Base-by-base conservation (phyloP, 1,140 invertebrate species). In the Dysdera silvatica region DNA sequence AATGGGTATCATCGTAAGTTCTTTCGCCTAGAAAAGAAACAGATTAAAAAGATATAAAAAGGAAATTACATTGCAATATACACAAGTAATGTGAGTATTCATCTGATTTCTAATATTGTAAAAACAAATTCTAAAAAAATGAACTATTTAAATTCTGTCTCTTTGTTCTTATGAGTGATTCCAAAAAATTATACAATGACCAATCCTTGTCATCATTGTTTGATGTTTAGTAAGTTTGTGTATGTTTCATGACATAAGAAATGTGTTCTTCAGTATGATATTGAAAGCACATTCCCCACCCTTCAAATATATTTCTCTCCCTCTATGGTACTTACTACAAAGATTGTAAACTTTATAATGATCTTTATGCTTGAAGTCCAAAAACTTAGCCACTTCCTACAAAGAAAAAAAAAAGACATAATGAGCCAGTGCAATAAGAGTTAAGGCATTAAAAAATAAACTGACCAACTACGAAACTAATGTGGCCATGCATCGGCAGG, bases 271-370 rank as follows among this genome's bases (percentile, higher is more conserved):
- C n/a, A n/a, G n/a, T n/a, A n/a, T n/a, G n/a, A n/a, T n/a, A n/a
- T n/a, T n/a, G n/a, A n/a, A n/a, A n/a, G n/a, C n/a, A n/a, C n/a
- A n/a, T n/a, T n/a, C n/a, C n/a, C n/a, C n/a, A n/a, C n/a, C n/a
- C n/a, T n/a, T n/a, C n/a, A n/a, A n/a, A n/a, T n/a, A n/a, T n/a
- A n/a, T n/a, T n/a, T n/a, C n/a, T n/a, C n/a, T n/a, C n/a, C n/a
- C n/a, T n/a, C n/a, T n/a, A 32, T 51, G 40, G 31, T 66, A 75
- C 74, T 75, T 73, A 79, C 80, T 81, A 62, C 81, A 84, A 43
- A 85, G 72, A 71, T 84, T 84, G 69, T 82, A 84, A 16, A 84
- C 77, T 68, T 78, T 82, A 70, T 83, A 84, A 68, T 81, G 77
- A 35, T 74, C 76, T 43, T 73, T 68, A 69, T 85, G 82, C 68